These are phyloP conservation scores for Neosilurus mollespiculum DNA, from an alignment of 2,797 vertebrate genomes.

Conservation along the genomic window DNA sequence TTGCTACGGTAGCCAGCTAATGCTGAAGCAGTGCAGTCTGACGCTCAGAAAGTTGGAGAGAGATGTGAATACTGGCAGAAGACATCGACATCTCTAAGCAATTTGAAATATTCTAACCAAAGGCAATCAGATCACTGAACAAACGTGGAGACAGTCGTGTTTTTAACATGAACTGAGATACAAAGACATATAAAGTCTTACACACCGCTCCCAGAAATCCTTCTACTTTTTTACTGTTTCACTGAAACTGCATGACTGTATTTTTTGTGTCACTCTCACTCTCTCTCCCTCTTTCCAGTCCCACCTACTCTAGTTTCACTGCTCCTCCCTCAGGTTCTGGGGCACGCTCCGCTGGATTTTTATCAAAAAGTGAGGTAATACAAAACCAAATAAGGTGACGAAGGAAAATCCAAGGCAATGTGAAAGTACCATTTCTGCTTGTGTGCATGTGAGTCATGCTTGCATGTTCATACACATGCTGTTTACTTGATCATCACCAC, in stretches of 20 bases:
- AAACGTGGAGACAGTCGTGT: constrained; percentile 2
- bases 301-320: constrained; percentile 46
- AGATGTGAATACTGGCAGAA: neutral
- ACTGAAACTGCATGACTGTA: constrained; percentile 40
- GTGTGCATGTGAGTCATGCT: constrained; percentile 43
- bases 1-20: constrained; percentile 56
- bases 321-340: constrained; percentile 42
- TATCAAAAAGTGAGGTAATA: constrained; percentile 48
- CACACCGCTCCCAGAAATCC: constrained; percentile 50
- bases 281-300: constrained; percentile 27
- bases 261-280: constrained; percentile 38
- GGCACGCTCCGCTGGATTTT: constrained; percentile 31
- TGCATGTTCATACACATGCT: constrained; percentile 43
- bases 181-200: neutral
- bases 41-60: constrained; percentile 47
- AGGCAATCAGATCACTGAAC: constrained; percentile 18
- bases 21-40: constrained; percentile 48
- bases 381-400: constrained; percentile 47
- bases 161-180: neutral
- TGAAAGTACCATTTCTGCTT: constrained; percentile 50
- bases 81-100: neutral
- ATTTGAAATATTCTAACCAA: neutral
- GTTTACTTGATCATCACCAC: constrained; percentile 50
- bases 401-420: constrained; percentile 50
- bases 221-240: constrained; percentile 28